Conservation (phyloP, 2,888 invertebrate species). For the Carpatolechia fugitivella region DNA sequence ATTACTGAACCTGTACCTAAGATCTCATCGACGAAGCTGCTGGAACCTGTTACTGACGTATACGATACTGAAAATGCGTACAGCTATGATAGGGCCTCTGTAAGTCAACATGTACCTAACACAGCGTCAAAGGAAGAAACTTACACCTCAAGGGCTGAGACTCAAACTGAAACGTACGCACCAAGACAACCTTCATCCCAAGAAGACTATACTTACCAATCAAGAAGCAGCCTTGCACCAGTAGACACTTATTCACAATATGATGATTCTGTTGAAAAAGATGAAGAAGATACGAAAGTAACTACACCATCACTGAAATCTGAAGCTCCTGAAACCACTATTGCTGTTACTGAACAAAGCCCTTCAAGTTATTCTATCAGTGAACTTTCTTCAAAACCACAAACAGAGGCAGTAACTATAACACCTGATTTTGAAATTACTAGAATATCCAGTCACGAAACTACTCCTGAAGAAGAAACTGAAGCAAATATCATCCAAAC, state of each 20-base stretch:
- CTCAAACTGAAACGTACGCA: constrained; percentile 48
- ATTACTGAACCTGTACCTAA: constrained; percentile 60
- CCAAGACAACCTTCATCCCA: constrained; percentile 43
- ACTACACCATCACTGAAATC: constrained; percentile 42
- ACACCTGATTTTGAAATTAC: constrained; percentile 36
- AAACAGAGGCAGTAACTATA: constrained; percentile 37
- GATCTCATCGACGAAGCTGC: constrained; percentile 38
- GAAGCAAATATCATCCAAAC: constrained; percentile 63
- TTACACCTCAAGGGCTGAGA: constrained; percentile 34
- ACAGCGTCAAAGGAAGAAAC: constrained; percentile 43
- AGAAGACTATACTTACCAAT: constrained; percentile 48
- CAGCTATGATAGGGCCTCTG: constrained; percentile 57
- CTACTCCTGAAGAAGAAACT: constrained; percentile 40
- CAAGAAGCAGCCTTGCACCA: constrained; percentile 49
- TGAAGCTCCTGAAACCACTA: constrained; percentile 44
- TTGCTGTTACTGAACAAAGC: constrained; percentile 45
- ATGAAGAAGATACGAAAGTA: constrained; percentile 44
- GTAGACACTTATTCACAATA: constrained; percentile 40
- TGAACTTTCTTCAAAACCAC: constrained; percentile 41
- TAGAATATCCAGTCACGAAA: constrained; percentile 33
- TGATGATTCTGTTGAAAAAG: constrained; percentile 44
- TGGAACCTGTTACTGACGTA: constrained; percentile 41
- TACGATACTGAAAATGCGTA: constrained; percentile 68
- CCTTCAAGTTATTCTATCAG: constrained; percentile 42
- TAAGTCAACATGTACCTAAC: constrained; percentile 46